These are phyloP conservation scores for Priocnemis perturbator DNA, from an alignment of 2,888 invertebrate species.

Conservation along the genomic window DNA sequence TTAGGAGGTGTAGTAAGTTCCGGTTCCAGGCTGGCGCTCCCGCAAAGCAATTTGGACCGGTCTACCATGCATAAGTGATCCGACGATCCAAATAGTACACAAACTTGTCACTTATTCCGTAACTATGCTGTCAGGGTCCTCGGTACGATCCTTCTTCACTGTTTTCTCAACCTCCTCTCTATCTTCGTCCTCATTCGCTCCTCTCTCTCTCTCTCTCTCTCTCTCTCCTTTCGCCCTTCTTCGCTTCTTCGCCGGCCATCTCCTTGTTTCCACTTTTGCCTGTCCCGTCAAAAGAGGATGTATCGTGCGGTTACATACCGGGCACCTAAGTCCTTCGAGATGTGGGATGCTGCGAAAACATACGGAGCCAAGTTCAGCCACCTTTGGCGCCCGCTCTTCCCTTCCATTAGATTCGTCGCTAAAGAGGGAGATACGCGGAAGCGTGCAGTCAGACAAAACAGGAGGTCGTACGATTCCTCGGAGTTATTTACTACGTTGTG, in stretches of 20 bases:
- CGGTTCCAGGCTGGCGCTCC: slow-evolving; percentile 51
- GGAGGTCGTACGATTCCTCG: too few relatives aligned
- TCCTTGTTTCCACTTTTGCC: slow-evolving; percentile 15
- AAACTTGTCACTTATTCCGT: slow-evolving; percentile 69
- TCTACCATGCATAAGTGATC: slow-evolving; percentile 65
- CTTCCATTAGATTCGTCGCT: slow-evolving; percentile 41
- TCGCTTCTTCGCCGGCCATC: neutral
- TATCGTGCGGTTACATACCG: slow-evolving; percentile 49
- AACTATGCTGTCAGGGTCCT: slow-evolving; percentile 55
- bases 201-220: slow-evolving; percentile 6
- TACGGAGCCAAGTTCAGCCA: slow-evolving; percentile 42
- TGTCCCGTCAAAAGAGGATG: slow-evolving; percentile 28
- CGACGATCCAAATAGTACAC: slow-evolving; percentile 59
- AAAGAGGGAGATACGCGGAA: slow-evolving; percentile 28
- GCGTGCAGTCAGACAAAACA: too few relatives aligned
- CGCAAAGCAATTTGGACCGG: slow-evolving; percentile 59
- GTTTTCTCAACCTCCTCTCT: slow-evolving; percentile 14
- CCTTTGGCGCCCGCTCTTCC: slow-evolving; percentile 19
- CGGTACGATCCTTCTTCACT: slow-evolving; percentile 1
- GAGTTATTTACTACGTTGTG: too few relatives aligned
- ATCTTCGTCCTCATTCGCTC: slow-evolving; percentile 4
- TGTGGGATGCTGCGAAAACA: slow-evolving; percentile 53
- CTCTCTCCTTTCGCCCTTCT: neutral
- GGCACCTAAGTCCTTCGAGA: slow-evolving; percentile 57
- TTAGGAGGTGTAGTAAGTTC: slow-evolving; percentile 58